Percentiles rank a stretch among this genome's conserved stretches.
Conservation (phyloP, 2,113 vertebrate species). For the Daubentonia madagascariensis region DNA sequence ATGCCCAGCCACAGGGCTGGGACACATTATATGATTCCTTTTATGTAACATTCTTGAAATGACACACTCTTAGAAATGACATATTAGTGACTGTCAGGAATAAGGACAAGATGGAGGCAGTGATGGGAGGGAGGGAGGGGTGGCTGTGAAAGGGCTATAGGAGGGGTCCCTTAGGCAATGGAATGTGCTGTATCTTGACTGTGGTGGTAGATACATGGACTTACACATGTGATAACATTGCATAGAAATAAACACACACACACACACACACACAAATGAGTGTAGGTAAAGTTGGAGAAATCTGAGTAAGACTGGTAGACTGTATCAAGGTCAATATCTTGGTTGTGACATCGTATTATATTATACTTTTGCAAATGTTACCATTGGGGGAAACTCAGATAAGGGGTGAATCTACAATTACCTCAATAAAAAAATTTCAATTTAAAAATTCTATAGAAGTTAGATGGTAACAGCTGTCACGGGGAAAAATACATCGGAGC, state of each 20-base stretch:
- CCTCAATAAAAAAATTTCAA: too few species aligned
- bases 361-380: background rate
- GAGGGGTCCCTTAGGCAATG: background rate
- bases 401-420: background rate
- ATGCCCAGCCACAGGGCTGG: background rate
- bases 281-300: background rate
- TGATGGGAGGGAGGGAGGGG: background rate
- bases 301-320: background rate
- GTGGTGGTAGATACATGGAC: background rate
- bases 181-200: background rate
- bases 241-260: background rate
- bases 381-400: too few species aligned
- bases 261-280: fast-evolving
- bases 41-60: background rate
- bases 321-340: too few species aligned
- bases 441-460: too few species aligned
- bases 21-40: background rate
- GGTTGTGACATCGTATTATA: background rate
- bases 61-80: background rate
- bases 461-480: background rate
- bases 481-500: background rate
- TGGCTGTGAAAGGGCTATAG: background rate
- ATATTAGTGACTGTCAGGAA: background rate
- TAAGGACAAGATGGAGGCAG: background rate
- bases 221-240: background rate